Evolutionary conservation across 2,797 vertebrate genomes (phyloP), one percentile per base, ranked within the genome.

Genomic region (Myotis planiceps): DNA sequence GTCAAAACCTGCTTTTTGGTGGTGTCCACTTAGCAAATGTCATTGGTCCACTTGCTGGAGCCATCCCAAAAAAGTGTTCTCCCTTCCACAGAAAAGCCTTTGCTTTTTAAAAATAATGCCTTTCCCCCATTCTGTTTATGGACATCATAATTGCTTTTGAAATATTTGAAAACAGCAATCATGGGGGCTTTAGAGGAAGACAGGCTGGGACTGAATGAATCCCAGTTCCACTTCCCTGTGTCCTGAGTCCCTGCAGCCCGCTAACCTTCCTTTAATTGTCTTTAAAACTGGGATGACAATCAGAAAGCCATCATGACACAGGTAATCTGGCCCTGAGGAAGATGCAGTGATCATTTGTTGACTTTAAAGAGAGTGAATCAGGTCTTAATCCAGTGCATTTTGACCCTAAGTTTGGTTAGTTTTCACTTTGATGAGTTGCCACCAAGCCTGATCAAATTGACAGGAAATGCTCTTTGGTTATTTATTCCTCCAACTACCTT

Each of bases 401-500:
- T 66, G 90, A 88, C 42, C 83, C 42, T n/a, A 83, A 19, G 9
- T 69, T 87, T 60, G 5, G 34, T 75, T 96, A 83, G 79, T 76
- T 92, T 93, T 76, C 47, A 78, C 66, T 90, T 53, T 39, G 21
- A 21, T 90, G 88, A 78, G 79, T 97, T 97, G 95, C 94, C 94
- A 69, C 94, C 96, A 95, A 97, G 89, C 5, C 51, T 47, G 39
- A 94, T 3, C 2, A 91, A 72, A 93, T 89, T 90, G 96, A 97
- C 88, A 97, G 81, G 98, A 92, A 93, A 75, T 2, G 0, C 91
- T 97, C 9, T 15, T 96, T 0, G 84, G 94, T 87, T 94, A 89
- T 27, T 96, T 96, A 92, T 55, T 87, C 79, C 65, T 97, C 82
- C 92, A 96, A 95, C 84, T 97, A 71, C 97, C 93, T 96, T 89